A percentile compares a stretch with the other conserved stretches of the same genome.
Evolutionary conservation across 2,113 vertebrate genomes (phyloP).

Genomic region (Mungos mungo): DNA sequence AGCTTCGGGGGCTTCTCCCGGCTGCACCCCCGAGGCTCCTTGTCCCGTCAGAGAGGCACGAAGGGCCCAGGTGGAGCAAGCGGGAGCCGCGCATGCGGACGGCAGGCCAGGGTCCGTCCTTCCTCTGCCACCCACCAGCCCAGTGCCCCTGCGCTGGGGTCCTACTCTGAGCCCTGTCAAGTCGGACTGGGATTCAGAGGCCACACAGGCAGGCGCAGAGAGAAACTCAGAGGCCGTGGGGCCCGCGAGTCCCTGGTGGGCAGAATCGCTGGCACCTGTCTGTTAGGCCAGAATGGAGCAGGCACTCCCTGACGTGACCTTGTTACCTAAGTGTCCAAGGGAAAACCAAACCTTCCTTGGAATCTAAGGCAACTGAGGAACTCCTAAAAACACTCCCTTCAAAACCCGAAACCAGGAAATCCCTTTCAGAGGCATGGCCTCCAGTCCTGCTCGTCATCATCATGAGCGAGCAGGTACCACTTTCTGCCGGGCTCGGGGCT

Average conservation of each 20-base stretch:
- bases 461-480: background rate
- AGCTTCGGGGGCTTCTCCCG: too few relatives aligned
- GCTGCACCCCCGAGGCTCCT: background rate
- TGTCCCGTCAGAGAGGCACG: background rate
- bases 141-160: background rate
- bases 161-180: background rate
- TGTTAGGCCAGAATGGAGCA: background rate
- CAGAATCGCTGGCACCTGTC: background rate
- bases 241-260: accelerated
- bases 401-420: background rate
- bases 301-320: too few relatives aligned
- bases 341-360: background rate
- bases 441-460: background rate
- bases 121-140: background rate
- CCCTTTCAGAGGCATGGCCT: background rate
- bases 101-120: background rate
- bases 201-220: background rate
- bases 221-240: background rate
- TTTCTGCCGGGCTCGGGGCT: background rate
- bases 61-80: background rate
- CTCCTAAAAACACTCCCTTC: background rate
- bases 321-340: background rate
- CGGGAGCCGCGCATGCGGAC: accelerated
- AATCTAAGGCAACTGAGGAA: background rate
- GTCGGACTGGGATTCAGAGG: accelerated